Percentiles rank a stretch among this genome's conserved stretches.
Conservation (phyloP, 2,113 vertebrate genomes). For the Pogonocichla stellata region DNA sequence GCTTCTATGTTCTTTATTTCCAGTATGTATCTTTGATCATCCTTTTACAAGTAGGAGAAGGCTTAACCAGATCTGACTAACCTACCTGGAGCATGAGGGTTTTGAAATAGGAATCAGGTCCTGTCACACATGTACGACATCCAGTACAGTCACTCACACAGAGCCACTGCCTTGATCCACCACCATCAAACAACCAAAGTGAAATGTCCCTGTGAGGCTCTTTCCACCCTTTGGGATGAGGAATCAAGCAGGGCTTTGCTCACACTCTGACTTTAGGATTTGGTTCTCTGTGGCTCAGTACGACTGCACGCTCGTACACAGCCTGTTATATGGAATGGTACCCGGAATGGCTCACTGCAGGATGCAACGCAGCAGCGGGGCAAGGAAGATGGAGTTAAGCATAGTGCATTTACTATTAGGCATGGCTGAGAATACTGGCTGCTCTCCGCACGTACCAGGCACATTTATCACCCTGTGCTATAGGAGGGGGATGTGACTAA, state of each 20-base stretch:
- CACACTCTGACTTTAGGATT: not conserved
- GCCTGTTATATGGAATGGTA: not conserved
- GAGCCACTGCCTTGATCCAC: accelerated
- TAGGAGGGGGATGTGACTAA: not conserved
- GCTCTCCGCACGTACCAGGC: not conserved
- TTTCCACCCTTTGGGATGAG: not conserved
- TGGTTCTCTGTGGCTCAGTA: not conserved
- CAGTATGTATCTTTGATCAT: not conserved
- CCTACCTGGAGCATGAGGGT: not conserved
- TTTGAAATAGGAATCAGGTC: not conserved
- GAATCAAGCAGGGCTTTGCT: not conserved
- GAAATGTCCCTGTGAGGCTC: not conserved
- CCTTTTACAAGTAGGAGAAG: not conserved
- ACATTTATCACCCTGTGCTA: not conserved
- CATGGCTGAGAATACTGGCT: not conserved
- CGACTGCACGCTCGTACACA: accelerated
- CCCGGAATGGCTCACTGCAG: not conserved
- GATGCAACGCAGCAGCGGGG: accelerated
- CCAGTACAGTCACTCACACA: not conserved
- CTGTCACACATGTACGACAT: not conserved
- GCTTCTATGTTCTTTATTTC: not conserved
- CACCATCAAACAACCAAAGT: not conserved
- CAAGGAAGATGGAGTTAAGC: not conserved
- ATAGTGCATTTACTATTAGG: not conserved
- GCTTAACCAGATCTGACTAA: not conserved